Conservation (phyloP, 2,113 vertebrate species). For the Coryphaenoides rupestris region DNA sequence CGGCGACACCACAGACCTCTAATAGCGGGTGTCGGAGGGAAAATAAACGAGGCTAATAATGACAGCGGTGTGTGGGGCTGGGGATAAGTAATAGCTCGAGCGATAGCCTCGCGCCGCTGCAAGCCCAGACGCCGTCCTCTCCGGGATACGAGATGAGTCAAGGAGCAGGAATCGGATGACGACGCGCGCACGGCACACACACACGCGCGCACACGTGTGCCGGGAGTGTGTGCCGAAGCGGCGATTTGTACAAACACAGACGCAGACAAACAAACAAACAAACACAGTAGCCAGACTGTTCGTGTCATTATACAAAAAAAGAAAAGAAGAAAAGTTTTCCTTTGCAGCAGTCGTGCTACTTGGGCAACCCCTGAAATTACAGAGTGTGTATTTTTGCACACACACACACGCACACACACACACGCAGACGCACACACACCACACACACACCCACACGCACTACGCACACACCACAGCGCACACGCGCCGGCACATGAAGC, state of each 20-base stretch:
- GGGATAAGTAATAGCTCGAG: slow-evolving; percentile 45
- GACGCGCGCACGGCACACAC: slow-evolving; percentile 26
- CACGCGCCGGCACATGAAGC: background rate
- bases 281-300: too few species aligned
- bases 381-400: background rate
- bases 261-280: slow-evolving; percentile 1
- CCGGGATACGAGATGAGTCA: slow-evolving; percentile 20
- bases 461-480: too few species aligned
- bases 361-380: background rate
- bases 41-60: slow-evolving; percentile 49
- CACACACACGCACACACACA: slow-evolving; percentile 1
- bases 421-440: slow-evolving; percentile 42
- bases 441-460: slow-evolving; percentile 2
- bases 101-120: slow-evolving; percentile 40
- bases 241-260: background rate
- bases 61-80: slow-evolving; percentile 12
- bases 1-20: slow-evolving; percentile 14
- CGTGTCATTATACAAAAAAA: too few species aligned
- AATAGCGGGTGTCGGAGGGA: slow-evolving; percentile 39
- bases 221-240: background rate
- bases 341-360: background rate
- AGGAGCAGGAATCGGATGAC: slow-evolving; percentile 41
- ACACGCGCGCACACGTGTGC: slow-evolving; percentile 12
- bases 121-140: slow-evolving; percentile 44
- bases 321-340: too few species aligned